phyloP scores from a whole-genome alignment of 2,113 vertebrate genomes.

The Chaenogobius annularis region DNA sequence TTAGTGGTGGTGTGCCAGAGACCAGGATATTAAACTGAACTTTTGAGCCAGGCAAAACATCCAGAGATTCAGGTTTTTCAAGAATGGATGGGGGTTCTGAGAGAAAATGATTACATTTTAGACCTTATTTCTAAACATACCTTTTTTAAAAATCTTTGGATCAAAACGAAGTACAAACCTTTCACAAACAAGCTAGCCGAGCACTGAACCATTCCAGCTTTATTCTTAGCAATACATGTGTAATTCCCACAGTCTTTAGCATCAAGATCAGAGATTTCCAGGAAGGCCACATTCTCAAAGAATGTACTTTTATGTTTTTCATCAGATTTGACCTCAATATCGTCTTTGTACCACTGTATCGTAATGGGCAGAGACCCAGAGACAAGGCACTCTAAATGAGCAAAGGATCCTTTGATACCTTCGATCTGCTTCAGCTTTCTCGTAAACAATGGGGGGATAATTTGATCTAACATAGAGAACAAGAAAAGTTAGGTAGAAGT shows the following conservation, averaged over 20 bases:
- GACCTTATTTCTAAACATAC: background rate
- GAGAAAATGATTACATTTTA: slow-evolving; percentile 17
- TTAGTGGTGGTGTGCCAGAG: slow-evolving; percentile 88
- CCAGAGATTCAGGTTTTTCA: slow-evolving; percentile 90
- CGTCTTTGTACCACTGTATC: slow-evolving; percentile 92
- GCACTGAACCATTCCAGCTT: slow-evolving; percentile 91
- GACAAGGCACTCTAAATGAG: slow-evolving; percentile 93
- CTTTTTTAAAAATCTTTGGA: background rate
- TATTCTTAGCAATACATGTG: slow-evolving; percentile 90
- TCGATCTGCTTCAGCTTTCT: slow-evolving; percentile 94
- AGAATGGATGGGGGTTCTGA: slow-evolving; percentile 91
- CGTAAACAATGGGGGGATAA: slow-evolving; percentile 94
- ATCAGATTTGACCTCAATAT: slow-evolving; percentile 84
- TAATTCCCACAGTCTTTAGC: slow-evolving; percentile 88
- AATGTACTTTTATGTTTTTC: slow-evolving; percentile 94
- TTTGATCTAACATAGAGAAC: slow-evolving; percentile 84
- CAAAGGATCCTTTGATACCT: slow-evolving; percentile 93
- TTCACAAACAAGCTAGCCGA: slow-evolving; percentile 89
- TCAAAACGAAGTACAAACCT: slow-evolving; percentile 79
- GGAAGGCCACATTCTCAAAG: slow-evolving; percentile 92
- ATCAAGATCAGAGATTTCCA: slow-evolving; percentile 92
- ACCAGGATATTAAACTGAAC: slow-evolving; percentile 88
- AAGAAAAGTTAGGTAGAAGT: slow-evolving; percentile 18
- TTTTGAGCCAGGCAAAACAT: slow-evolving; percentile 86
- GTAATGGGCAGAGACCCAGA: slow-evolving; percentile 94